Base-by-base conservation (phyloP, 2,113 vertebrate species). In the Erpornis zantholeuca region DNA sequence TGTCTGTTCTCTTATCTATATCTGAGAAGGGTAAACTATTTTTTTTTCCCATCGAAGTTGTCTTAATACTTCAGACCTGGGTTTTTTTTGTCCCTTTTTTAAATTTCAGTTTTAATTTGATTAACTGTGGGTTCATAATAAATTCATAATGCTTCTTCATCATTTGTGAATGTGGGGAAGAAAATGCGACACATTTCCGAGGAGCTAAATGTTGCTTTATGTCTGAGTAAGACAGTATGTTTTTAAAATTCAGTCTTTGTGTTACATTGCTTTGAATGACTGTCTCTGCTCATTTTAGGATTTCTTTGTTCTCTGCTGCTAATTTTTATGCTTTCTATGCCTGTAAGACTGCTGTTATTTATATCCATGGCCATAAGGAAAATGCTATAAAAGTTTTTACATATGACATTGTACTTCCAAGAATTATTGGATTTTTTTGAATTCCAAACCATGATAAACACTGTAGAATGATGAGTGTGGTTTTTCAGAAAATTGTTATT, bases 251-350 rank as follows among this genome's bases (percentile, higher is more conserved):
- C 45, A 45, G 44, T 68, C 76, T 94, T 87, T 90, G 69, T 81
- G 68, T 90, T 90, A 73, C 29, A 63, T 15, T 92, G 71, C 87
- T 94, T 94, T 96, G 84, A 96, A 96, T 87, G 78, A 83, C 77
- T 88, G 25, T 95, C 86, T 92, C 81, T 88, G 75, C 75, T 93
- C 85, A 52, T 65, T 90, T 94, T 73, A 90, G 87, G 40, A 69
- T 96, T 93, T 93, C 80, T 96, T 97, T 96, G 91, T 96, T 83
- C 79, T 90, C 45, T 84, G 56, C 42, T 92, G 94, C 79, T 88
- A 44, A 82, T 83, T 94, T 88, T 94, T 79, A 53, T 92, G 69
- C 70, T 95, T 95, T 93, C 1, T 1, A 28, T 93, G 83, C 45
- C 42, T 92, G 2, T 77, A 83, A 68, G 71, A 35, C 50, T 63